Evolutionary conservation across 2,888 invertebrate species (phyloP), one percentile per base, ranked within the genome.

Genomic region (Megamerina dolium): DNA sequence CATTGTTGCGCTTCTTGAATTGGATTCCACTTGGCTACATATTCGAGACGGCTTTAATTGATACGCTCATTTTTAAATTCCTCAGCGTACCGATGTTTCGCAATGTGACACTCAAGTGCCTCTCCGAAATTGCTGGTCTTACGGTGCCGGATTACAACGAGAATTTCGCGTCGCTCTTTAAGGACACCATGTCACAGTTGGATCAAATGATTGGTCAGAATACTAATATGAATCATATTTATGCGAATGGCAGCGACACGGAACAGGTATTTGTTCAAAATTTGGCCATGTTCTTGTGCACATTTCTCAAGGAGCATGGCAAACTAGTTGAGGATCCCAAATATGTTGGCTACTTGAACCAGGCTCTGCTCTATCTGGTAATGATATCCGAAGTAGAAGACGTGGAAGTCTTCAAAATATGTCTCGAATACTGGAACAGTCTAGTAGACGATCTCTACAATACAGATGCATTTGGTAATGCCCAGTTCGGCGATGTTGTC

Each of bases 21-120:
- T 99, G 99, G 99, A 97, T 99, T 64, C 99, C 99, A n/a, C 78
- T 99, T 50, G 99, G 99, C 10, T 99, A 99, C 72, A 97, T 99
- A 68, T 99, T 99, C 76, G 97, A 99, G 77, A 99, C 99, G 56
- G 91, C 94, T 69, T 77, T 99, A 43, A 93, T 97, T 60, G 85
- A 84, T 59, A 94, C 94, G 41, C 78, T 99, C 42, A 89, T 93
- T 63, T 88, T 85, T 70, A 97, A 95, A 81, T 99, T 99, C 75
- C 78, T 99, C 52, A 91, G 91, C 73, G 95, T 97, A 45, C 96
- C 97, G 23, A 83, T 92, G 80, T 97, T 97, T 72, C 83, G 99
- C 51, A 99, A 99, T 76, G 91, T 97, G 21, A 96, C 97, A 42
- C 75, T 99, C 55, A 95, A 97, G 74, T 99, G 99, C 75, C 78